These are phyloP conservation scores for Rhinoptilus africanus DNA, from an alignment of 2,113 vertebrate genomes.

Conservation along the genomic window DNA sequence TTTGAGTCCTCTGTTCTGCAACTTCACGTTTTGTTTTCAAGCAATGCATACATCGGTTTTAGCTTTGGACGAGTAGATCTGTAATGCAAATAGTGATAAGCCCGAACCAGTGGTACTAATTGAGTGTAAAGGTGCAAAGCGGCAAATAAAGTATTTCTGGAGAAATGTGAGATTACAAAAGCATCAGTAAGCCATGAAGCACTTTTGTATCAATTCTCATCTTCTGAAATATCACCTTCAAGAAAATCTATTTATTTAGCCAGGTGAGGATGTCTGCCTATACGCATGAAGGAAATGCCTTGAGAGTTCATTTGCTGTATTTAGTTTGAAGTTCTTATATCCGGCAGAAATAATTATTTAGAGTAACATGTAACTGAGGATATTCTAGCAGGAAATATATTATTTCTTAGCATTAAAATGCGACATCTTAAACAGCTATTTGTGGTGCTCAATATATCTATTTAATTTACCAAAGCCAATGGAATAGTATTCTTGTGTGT, in stretches of 20 bases:
- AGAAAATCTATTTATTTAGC: neutral
- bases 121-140: neutral
- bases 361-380: conserved; percentile 24
- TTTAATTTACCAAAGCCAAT: conserved; percentile 40
- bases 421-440: conserved; percentile 10
- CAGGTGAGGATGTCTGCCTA: neutral
- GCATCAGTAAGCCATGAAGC: neutral
- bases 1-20: neutral
- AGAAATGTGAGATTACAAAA: neutral
- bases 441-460: conserved; percentile 35
- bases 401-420: conserved; percentile 46
- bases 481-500: neutral
- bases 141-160: neutral
- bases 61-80: neutral
- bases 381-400: conserved; percentile 6
- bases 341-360: neutral
- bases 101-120: neutral
- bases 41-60: neutral
- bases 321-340: neutral
- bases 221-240: neutral
- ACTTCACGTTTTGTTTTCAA: neutral
- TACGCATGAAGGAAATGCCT: conserved; percentile 21
- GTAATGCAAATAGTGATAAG: neutral
- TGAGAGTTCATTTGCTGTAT: neutral
- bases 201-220: neutral